These are phyloP conservation scores for Drosophila malerkotliana DNA, from an alignment of 1,140 invertebrate species.

Conservation along the genomic window DNA sequence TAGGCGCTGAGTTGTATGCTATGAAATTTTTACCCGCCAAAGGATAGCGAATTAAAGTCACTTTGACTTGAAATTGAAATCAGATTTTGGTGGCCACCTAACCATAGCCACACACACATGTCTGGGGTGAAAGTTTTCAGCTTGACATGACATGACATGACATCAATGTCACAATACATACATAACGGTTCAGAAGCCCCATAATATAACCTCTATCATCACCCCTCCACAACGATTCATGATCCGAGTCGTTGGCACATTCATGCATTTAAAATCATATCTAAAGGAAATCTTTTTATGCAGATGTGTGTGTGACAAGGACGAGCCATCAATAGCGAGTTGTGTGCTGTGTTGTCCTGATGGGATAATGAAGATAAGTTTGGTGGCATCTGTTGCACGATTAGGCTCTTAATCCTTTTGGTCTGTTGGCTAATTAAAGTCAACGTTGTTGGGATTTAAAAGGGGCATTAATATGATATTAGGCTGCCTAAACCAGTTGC, in stretches of 20 bases:
- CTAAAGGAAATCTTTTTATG: conserved; percentile 64
- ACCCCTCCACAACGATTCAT: conserved; percentile 4
- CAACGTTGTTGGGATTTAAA: not conserved
- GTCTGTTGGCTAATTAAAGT: too few relatives aligned
- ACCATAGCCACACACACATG: conserved; percentile 19
- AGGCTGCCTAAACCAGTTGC: too few relatives aligned
- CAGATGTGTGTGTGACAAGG: conserved; percentile 41
- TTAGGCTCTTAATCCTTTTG: not conserved
- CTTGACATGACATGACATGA: conserved; percentile 72
- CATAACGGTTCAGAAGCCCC: conserved; percentile 38
- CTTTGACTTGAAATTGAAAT: conserved; percentile 32
- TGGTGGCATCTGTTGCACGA: conserved; percentile 20
- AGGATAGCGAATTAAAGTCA: not conserved
- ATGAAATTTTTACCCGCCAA: not conserved
- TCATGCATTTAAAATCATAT: conserved; percentile 69
- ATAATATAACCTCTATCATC: too few relatives aligned
- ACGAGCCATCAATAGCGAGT: conserved; percentile 11
- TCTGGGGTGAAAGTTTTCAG: conserved; percentile 30
- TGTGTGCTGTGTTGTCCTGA: conserved; percentile 4
- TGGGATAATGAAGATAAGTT: conserved; percentile 16
- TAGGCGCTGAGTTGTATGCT: too few relatives aligned
- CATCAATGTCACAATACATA: conserved; percentile 69
- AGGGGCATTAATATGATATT: not conserved
- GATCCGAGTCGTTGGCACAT: conserved; percentile 24
- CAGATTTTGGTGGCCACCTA: conserved; percentile 11